phyloP scores from a whole-genome alignment of 2,113 vertebrate species.

The Gavia stellata region DNA sequence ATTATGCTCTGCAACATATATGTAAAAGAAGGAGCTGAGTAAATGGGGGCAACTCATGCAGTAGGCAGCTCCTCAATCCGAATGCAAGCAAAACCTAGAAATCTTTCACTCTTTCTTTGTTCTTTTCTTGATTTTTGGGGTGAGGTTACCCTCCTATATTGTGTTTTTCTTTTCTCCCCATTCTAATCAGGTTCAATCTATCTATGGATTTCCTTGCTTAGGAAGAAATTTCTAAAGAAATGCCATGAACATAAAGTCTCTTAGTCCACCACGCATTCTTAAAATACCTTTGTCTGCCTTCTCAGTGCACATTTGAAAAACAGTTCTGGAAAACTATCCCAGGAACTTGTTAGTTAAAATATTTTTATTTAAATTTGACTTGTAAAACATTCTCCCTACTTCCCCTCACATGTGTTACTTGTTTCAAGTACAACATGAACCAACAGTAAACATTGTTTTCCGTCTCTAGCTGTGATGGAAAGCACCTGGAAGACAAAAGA shows the following conservation, averaged over 20 bases:
- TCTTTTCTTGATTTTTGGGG: not conserved
- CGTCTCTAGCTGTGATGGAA: conserved; percentile 1
- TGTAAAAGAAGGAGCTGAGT: not conserved
- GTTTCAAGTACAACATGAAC: not conserved
- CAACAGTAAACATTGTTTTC: conserved; percentile 3
- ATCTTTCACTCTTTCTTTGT: not conserved
- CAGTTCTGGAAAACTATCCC: not conserved
- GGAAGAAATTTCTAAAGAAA: not conserved
- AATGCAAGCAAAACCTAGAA: not conserved
- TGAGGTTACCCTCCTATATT: not conserved
- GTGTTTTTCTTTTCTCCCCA: not conserved
- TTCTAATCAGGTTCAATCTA: not conserved
- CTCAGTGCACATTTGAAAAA: not conserved
- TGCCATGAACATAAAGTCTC: not conserved
- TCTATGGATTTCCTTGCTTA: not conserved
- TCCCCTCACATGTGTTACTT: not conserved
- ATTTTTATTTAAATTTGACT: not conserved
- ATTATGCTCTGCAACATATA: not conserved
- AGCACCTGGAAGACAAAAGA: conserved; percentile 30
- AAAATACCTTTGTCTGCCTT: not conserved
- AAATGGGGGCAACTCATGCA: not conserved
- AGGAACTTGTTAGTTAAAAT: not conserved
- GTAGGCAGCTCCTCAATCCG: not conserved
- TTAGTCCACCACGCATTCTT: not conserved
- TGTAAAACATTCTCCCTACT: not conserved